Conservation (phyloP, 2,113 vertebrate species). For the Caranx melampygus region DNA sequence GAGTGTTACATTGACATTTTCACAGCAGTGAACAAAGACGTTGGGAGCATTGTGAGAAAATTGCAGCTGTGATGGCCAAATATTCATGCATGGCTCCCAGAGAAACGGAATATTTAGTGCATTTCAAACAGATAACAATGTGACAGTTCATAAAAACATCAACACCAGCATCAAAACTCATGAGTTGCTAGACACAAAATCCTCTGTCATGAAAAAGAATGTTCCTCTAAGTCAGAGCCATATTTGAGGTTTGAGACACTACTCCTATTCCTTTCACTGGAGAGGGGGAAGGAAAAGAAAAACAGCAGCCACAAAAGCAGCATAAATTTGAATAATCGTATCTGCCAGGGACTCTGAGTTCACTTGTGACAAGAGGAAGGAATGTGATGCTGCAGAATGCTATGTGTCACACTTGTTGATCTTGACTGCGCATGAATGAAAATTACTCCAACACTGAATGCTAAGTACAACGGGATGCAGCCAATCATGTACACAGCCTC, state of each 20-base stretch:
- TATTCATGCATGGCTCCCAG: not conserved
- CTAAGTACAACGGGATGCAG: constrained; percentile 35
- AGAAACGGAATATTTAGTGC: constrained; percentile 2
- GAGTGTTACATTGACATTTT: constrained; percentile 25
- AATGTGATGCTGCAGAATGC: constrained; percentile 57
- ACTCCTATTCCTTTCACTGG: constrained; percentile 40
- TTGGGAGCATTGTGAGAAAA: constrained; percentile 7
- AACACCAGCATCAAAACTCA: constrained; percentile 28
- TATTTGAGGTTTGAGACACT: constrained; percentile 15
- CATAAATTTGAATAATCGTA: constrained; percentile 72
- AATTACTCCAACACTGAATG: constrained; percentile 42
- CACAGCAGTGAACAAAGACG: constrained; percentile 11
- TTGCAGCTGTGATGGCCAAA: constrained; percentile 6
- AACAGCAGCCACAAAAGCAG: constrained; percentile 49
- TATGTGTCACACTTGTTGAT: constrained; percentile 60
- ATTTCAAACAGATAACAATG: constrained; percentile 29
- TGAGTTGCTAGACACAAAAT: constrained; percentile 33
- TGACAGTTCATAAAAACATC: constrained; percentile 33
- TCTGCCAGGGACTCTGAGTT: constrained; percentile 58
- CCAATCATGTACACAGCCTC: constrained; percentile 50
- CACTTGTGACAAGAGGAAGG: constrained; percentile 63
- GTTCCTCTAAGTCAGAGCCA: constrained; percentile 26
- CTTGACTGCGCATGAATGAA: constrained; percentile 61
- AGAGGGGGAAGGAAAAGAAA: not conserved
- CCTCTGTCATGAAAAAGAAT: constrained; percentile 27